A percentile compares a stretch with the other conserved stretches of the same genome.
These are phyloP conservation scores for Trachymyrmex cornetzi DNA, from an alignment of 1,140 invertebrate genomes.

Conservation along the genomic window DNA sequence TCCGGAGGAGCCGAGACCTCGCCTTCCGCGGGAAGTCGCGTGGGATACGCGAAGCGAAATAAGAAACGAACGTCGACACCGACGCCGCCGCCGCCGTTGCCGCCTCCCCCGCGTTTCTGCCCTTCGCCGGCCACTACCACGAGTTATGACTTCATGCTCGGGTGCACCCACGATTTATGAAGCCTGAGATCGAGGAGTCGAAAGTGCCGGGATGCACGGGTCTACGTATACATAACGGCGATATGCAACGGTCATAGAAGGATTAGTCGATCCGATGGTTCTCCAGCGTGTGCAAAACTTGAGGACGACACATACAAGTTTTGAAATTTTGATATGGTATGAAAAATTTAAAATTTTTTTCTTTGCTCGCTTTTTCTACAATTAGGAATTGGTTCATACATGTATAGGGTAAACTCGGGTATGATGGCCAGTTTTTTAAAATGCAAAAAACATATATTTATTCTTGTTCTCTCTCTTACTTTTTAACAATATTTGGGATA, in stretches of 20 bases:
- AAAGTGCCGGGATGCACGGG: constrained; percentile 40
- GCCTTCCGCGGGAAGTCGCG: constrained; percentile 68
- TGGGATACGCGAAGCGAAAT: constrained; percentile 44
- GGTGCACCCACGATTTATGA: constrained; percentile 74
- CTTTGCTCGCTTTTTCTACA: not conserved
- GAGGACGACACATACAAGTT: not conserved
- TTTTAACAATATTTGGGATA: no score
- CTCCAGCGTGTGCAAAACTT: constrained; percentile 1
- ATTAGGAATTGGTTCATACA: not conserved
- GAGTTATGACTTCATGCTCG: constrained; percentile 75
- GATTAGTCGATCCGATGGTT: constrained; percentile 18
- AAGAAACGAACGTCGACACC: constrained; percentile 61
- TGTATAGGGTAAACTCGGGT: no score
- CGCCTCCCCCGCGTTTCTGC: constrained; percentile 32
- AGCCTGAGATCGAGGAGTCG: constrained; percentile 67
- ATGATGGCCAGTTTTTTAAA: no score
- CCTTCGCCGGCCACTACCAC: constrained; percentile 58
- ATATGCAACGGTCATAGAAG: constrained; percentile 23
- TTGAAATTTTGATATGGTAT: not conserved
- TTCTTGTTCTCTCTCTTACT: no score
- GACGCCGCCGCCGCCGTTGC: constrained; percentile 49
- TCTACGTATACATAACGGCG: constrained; percentile 18
- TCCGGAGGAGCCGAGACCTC: constrained; percentile 62
- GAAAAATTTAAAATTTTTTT: not conserved
- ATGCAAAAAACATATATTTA: no score